Evolutionary conservation across 2,113 vertebrate species (phyloP).

Genomic region (Saguinus midas): DNA sequence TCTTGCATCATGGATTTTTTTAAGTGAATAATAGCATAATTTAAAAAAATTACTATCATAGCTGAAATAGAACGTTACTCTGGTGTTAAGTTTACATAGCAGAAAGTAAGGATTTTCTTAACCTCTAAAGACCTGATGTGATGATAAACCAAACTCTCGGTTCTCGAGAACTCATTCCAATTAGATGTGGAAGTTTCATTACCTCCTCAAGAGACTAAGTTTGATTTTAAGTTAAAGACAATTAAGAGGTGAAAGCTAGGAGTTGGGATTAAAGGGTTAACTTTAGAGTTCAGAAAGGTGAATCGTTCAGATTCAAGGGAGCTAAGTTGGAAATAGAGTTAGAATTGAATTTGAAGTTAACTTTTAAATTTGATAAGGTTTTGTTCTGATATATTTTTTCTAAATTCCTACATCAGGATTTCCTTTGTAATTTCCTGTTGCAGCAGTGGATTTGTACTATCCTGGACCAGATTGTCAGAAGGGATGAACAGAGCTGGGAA

Average conservation of each 20-base stretch:
- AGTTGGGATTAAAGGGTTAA: not conserved
- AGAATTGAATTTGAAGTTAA: not conserved
- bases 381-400: not conserved
- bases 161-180: not conserved
- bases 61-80: not conserved
- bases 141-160: not conserved
- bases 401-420: not conserved
- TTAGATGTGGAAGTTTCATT: not conserved
- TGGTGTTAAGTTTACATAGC: not conserved
- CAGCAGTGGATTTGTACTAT: not conserved
- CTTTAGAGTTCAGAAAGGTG: not conserved
- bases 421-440: not conserved
- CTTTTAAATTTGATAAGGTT: not conserved
- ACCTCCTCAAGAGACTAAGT: not conserved
- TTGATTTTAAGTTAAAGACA: not conserved
- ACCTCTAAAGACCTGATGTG: not conserved
- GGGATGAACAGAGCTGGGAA: not conserved
- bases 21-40: not conserved
- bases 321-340: not conserved
- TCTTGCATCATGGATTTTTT: not conserved
- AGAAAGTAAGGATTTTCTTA: not conserved
- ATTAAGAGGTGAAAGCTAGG: not conserved
- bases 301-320: not conserved
- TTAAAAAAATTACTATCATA: not conserved
- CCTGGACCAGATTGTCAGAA: not conserved